phyloP scores from a whole-genome alignment of 2,888 invertebrate genomes.

The Pammene aurita region DNA sequence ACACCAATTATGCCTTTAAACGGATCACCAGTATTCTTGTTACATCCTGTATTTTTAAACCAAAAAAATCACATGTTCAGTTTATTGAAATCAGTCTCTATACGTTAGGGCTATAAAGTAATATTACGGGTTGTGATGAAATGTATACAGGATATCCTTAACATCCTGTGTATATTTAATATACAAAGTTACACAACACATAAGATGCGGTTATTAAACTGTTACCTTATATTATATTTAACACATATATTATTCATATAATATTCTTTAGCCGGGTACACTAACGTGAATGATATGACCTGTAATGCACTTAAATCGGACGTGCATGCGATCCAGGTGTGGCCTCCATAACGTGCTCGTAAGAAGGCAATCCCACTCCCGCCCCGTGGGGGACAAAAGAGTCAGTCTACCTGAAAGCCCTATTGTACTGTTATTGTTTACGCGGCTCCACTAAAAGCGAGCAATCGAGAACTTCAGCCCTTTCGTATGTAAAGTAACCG shows the following conservation, averaged over 20 bases:
- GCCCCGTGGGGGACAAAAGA: slow-evolving; percentile 63
- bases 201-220: not conserved
- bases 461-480: slow-evolving; percentile 61
- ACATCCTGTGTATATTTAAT: not conserved
- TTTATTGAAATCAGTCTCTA: not conserved
- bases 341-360: slow-evolving; percentile 57
- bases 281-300: too few relatives aligned
- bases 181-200: slow-evolving; percentile 2
- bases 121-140: not conserved
- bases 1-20: too few relatives aligned
- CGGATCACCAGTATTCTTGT: not conserved
- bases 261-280: not conserved
- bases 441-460: slow-evolving; percentile 66
- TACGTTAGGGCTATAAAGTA: not conserved
- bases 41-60: too few relatives aligned
- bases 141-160: not conserved
- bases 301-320: slow-evolving; percentile 13
- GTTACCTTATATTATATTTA: not conserved
- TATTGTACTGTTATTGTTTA: slow-evolving; percentile 73
- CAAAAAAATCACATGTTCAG: not conserved
- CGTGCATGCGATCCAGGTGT: slow-evolving; percentile 17
- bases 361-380: slow-evolving; percentile 53
- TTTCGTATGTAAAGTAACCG: slow-evolving; percentile 44
- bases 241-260: too few relatives aligned
- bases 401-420: slow-evolving; percentile 69